These are phyloP conservation scores for Pteronura brasiliensis DNA, from an alignment of 2,113 vertebrate genomes.

Conservation along the genomic window DNA sequence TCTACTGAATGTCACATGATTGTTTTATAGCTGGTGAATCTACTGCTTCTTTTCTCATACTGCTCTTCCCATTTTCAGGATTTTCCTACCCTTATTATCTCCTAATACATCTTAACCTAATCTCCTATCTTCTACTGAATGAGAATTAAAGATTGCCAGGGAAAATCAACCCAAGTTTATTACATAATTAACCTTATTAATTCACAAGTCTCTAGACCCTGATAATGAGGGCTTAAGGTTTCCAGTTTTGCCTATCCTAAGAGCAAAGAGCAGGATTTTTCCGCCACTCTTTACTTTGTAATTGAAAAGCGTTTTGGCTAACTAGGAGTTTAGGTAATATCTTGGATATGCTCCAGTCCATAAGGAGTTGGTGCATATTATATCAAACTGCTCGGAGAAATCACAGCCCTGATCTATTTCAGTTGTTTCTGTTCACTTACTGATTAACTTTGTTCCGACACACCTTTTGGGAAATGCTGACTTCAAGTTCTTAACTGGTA, in stretches of 20 bases:
- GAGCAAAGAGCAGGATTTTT: constrained; percentile 36
- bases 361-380: not conserved
- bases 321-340: not conserved
- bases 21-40: not conserved
- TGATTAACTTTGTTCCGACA: constrained; percentile 39
- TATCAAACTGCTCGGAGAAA: constrained; percentile 30
- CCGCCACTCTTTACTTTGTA: not conserved
- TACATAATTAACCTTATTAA: constrained; percentile 25
- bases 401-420: constrained; percentile 6
- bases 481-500: constrained; percentile 19
- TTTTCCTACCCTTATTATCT: not conserved
- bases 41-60: not conserved
- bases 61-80: not conserved
- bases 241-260: not conserved
- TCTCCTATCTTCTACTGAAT: constrained; percentile 4
- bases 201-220: not conserved
- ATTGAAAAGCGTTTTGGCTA: constrained; percentile 19
- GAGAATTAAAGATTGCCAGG: constrained; percentile 29
- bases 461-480: constrained; percentile 32
- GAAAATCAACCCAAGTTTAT: constrained; percentile 28
- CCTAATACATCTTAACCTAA: not conserved
- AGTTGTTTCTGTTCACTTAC: constrained; percentile 44
- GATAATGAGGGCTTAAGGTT: not conserved
- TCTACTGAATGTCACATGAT: not conserved
- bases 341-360: not conserved